These are phyloP conservation scores for Triplophysa siluroides DNA, from an alignment of 2,113 vertebrate genomes.

Conservation along the genomic window DNA sequence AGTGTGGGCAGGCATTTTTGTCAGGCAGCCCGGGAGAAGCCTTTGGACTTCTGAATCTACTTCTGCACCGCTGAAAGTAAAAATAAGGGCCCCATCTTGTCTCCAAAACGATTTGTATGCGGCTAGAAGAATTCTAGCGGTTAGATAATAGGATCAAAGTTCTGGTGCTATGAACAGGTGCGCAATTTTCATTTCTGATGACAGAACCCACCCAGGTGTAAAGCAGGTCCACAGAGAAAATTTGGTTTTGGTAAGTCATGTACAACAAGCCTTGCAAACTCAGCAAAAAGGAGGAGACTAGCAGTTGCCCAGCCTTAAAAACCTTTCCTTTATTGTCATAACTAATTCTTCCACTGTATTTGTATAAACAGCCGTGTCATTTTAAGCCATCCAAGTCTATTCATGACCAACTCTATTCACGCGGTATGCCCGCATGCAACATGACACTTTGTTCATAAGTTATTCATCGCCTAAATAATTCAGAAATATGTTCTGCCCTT, in stretches of 20 bases:
- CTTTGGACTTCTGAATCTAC: not conserved
- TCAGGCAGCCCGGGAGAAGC: conserved; percentile 8
- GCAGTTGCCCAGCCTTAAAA: not conserved
- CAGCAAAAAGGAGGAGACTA: too few relatives aligned
- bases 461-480: conserved; percentile 48
- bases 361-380: conserved; percentile 20
- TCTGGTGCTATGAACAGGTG: not conserved
- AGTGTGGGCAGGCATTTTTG: conserved; percentile 15
- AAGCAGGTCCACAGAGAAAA: not conserved
- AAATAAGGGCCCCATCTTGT: not conserved
- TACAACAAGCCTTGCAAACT: not conserved
- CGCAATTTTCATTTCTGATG: not conserved
- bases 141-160: not conserved
- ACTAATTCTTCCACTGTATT: conserved; percentile 20
- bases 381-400: conserved; percentile 17
- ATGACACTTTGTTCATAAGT: conserved; percentile 44
- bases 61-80: not conserved
- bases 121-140: not conserved
- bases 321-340: not conserved
- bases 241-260: not conserved
- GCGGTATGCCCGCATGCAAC: conserved; percentile 9
- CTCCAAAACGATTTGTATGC: not conserved
- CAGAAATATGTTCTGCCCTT: conserved; percentile 12
- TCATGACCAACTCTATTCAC: conserved; percentile 4
- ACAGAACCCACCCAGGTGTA: not conserved